Evolutionary conservation across 2,113 vertebrate genomes (phyloP), one percentile per base, ranked within the genome.

Genomic region (Columba livia): DNA sequence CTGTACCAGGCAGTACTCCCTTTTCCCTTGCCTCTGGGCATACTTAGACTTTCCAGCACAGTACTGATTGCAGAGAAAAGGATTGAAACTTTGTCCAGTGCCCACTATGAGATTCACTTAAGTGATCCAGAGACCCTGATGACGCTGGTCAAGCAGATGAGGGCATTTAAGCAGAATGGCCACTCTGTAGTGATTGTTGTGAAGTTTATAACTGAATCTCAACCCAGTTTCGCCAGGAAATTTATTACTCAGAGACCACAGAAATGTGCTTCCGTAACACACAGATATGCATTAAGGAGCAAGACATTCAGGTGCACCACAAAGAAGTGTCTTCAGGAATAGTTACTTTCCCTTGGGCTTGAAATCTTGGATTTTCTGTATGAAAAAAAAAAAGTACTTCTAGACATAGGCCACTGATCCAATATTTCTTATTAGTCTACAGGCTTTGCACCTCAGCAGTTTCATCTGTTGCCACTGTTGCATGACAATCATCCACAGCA

Each of bases 141-240:
- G 58, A 72, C 50, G 28, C 17, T 12, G 36, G 29, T 32, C 42
- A 42, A 53, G 47, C 21, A 64, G 12, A 36, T 7, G 20, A 91
- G 34, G 87, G 38, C 36, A 74, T n/a, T 70, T 21, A 77, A 34
- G n/a, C 28, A 87, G n/a, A 62, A 24, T 58, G 47, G 56, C 3
- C 36, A 34, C 28, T 42, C 57, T 1, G 0, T 1, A 79, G n/a
- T 31, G 24, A 70, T 15, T 50, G 53, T 28, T 42, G 61, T 0
- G 6, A 20, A 28, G 47, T 51, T 79, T 40, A 90, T 23, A 32
- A 61, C 34, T 57, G 38, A 89, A 32, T 2, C 10, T 32, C 31
- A 69, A 25, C 24, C 20, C 60, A 15, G 44, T 38, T 84, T 83
- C 36, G 71, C 24, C 38, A 57, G n/a, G 4, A 50, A 7, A 79